Base-by-base conservation (phyloP, 2,113 vertebrate species). In the Murina feae region DNA sequence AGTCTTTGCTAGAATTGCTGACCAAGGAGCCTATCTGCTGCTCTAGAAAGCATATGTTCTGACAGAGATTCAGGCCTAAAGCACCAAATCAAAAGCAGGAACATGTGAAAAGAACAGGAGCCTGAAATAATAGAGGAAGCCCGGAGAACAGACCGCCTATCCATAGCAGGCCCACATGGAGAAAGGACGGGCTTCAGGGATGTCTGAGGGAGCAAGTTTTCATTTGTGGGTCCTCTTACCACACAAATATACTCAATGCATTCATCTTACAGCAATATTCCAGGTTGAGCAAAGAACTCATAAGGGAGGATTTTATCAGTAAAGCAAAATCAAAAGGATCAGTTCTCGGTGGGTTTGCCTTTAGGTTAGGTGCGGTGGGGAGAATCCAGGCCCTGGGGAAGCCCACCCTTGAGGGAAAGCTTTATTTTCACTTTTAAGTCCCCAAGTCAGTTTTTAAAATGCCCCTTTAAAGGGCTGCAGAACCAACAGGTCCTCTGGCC, bases 371-470 rank as follows among this genome's bases (percentile, higher is more conserved):
- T 65, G 58, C 78, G 23, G 49, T 6, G 18, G 58, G 69, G 30
- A 37, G 12, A 69, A 85, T 75, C 35, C 12, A 23, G 51, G 71
- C 63, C 42, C 44, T 12, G 25, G 86, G 14, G 25, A 72, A 91
- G 82, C 9, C 91, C 51, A 42, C 30, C 80, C n/a, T 44, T 85
- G 30, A 9, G 42, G 39, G 78, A 82, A 51, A 51, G 76, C 23
- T 79, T 89, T 88, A 42, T 76, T 93, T 93, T 86, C 90, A 78
- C 89, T 96, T 92, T 90, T 32, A 90, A 96, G 58, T 85, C 75
- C 49, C 66, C 72, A 78, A 28, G 65, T 75, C 74, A 82, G 92
- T 51, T 91, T 92, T 76, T 25, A 87, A 94, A 88, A 42, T 75
- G 10, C 13, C 49, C 68, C 72, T 37, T 66, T 49, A 37, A 89